Percentiles rank a stretch among this genome's conserved stretches.
Conservation (phyloP, 2,113 vertebrate genomes). For the Hymenochirus boettgeri region DNA sequence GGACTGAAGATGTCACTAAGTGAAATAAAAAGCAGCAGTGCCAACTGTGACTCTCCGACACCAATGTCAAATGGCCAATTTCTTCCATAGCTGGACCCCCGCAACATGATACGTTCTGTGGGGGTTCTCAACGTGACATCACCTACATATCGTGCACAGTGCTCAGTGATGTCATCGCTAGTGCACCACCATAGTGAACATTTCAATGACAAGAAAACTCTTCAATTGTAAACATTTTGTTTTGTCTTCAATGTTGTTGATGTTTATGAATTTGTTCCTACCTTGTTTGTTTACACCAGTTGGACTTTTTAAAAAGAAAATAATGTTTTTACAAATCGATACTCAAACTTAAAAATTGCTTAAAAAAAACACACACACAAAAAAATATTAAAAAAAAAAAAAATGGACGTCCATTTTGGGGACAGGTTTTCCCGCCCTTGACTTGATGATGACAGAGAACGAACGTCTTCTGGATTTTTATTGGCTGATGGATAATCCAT, state of each 20-base stretch:
- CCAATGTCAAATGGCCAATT: constrained; percentile 37
- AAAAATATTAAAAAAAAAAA: constrained; percentile 27
- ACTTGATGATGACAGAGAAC: not conserved
- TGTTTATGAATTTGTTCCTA: constrained; percentile 47
- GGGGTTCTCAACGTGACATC: constrained; percentile 45
- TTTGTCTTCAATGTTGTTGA: constrained; percentile 15
- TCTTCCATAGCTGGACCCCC: constrained; percentile 43
- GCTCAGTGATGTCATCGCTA: constrained; percentile 52
- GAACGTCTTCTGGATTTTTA: not conserved
- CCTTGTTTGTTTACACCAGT: constrained; percentile 62
- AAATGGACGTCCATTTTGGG: constrained; percentile 51
- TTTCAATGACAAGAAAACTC: constrained; percentile 36
- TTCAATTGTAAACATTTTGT: constrained; percentile 39
- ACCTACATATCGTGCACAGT: constrained; percentile 48
- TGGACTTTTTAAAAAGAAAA: constrained; percentile 33
- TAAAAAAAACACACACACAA: constrained; percentile 16
- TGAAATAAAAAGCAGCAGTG: no score
- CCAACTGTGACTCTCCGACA: no score
- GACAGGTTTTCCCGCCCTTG: not conserved
- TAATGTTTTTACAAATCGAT: constrained; percentile 21
- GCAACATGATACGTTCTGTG: constrained; percentile 2
- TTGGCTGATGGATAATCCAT: not conserved
- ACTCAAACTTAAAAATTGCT: constrained; percentile 17
- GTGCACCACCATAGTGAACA: not conserved
- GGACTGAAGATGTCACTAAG: constrained; percentile 38